Base-by-base conservation (phyloP, 2,797 vertebrate genomes). In the Botia almorhae region DNA sequence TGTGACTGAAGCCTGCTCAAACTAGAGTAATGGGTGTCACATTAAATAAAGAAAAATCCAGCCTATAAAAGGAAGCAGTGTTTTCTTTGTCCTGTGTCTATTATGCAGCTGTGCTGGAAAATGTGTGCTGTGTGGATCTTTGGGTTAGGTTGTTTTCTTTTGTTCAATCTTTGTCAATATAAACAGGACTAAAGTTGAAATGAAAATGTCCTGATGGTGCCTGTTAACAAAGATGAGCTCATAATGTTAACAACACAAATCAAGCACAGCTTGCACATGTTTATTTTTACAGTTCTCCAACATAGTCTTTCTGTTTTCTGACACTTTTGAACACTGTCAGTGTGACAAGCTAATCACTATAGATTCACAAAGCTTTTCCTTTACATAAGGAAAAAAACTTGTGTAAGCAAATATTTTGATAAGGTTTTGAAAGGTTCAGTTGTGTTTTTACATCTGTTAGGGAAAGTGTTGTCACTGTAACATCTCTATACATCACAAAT, bases 211-310 rank as follows among this genome's bases (percentile, higher is more conserved):
- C 90, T 80, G 87, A 91, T 88, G 86, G 85, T 82, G 84, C 86
- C 88, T 88, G 87, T 84, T 88, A 90, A 90, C 91, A 90, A 91
- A 91, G 86, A 82, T 82, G 68, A 36, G 86, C 87, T 87, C 81
- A 85, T 89, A 90, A 87, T 83, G 80, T 82, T 89, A 90, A 91
- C 88, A 91, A 91, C 80, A 82, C 80, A 87, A 92, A 92, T 93
- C 90, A 89, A 85, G 87, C 82, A 33, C 84, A 74, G 81, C 80
- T 86, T 87, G 85, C 82, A 88, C 60, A 88, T 91, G 88, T 93
- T 93, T 94, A 90, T 89, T 88, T 93, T 91, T 90, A 71, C 75
- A 85, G 88, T 51, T 83, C 23, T 26, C 23, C 23, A 80, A 85
- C 87, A 89, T 84, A 65, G 77, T 73, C 84, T 83, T 87, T 92